These are phyloP conservation scores for Akabosia matsudoensis DNA, from an alignment of 1,140 invertebrate genomes.

Conservation along the genomic window DNA sequence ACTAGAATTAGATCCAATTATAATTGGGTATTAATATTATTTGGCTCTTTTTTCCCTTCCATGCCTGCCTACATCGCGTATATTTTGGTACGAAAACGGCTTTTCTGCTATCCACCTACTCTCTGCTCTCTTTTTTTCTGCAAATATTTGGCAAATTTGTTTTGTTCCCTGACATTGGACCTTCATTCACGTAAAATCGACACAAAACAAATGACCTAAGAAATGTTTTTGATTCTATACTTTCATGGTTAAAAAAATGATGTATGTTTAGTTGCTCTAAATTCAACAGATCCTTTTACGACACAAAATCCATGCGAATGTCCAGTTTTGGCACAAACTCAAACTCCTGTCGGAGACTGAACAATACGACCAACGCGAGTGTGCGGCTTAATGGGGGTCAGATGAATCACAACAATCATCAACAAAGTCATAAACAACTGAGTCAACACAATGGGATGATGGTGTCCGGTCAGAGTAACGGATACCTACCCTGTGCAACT, in stretches of 20 bases:
- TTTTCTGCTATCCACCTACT: too few species aligned
- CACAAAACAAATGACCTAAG: too few species aligned
- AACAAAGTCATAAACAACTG: slow-evolving; percentile 6
- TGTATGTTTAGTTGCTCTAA: slow-evolving; percentile 25
- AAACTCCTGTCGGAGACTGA: slow-evolving; percentile 25
- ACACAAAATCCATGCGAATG: slow-evolving; percentile 37
- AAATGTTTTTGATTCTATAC: not conserved
- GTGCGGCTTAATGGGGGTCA: not conserved
- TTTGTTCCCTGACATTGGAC: too few species aligned
- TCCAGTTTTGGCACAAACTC: slow-evolving; percentile 37
- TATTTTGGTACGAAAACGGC: too few species aligned
- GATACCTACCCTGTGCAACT: not conserved
- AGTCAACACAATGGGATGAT: not conserved
- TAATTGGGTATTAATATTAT: too few species aligned
- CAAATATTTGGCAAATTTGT: too few species aligned
- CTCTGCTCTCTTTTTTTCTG: too few species aligned
- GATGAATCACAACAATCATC: slow-evolving; percentile 17
- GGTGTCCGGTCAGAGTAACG: not conserved
- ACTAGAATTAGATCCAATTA: too few species aligned
- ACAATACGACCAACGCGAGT: slow-evolving; percentile 1
- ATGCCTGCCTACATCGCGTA: too few species aligned
- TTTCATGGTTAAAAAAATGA: not conserved
- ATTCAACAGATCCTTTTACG: slow-evolving; percentile 39
- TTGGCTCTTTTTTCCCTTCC: too few species aligned
- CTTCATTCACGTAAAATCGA: too few species aligned